Base-by-base conservation (phyloP, 2,113 vertebrate genomes). In the Phalacrocorax brasilianus region DNA sequence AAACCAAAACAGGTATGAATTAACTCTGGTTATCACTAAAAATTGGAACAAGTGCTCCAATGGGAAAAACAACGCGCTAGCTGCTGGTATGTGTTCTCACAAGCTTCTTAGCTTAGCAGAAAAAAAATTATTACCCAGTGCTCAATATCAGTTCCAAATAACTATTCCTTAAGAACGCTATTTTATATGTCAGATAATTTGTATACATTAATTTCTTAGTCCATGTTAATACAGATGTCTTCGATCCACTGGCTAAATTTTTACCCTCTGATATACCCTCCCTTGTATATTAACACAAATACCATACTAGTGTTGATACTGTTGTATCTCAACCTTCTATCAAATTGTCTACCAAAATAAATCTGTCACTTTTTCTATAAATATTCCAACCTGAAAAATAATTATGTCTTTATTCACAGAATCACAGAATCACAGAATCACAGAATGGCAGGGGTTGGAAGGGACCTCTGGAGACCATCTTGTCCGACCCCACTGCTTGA, bases 141-240 rank as follows among this genome's bases (percentile, higher is more conserved):
- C 59, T 80, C 16, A 49, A 5, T 47, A 68, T 91, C n/a, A 50
- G 49, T 89, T 93, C 8, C 33, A 74, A 97, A 55, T 17, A 91
- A 38, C 19, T 58, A 9, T 76, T 87, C 14, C 50, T 87, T 86
- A 55, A 79, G n/a, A 23, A 49, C 50, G 5, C 2, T 58, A 28
- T 66, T 83, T 73, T 53, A 44, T 53, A 26, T 24, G 56, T 70
- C 7, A 33, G 14, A 15, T 70, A 84, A 73, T 86, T 70, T 84
- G 17, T 44, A 49, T 16, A 27, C 5, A 63, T 73, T 52, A 28
- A 61, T 40, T 88, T 92, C 33, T 80, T 83, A 53, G 40, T 86
- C 12, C 18, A 10, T 18, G 6, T 35, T 20, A 0, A 0, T 38
- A 35, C 8, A 65, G 40, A 56, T 61, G 18, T 65, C 28, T 59